These are phyloP conservation scores for Gymnothorax javanicus DNA, from an alignment of 2,797 vertebrate genomes.

Conservation along the genomic window DNA sequence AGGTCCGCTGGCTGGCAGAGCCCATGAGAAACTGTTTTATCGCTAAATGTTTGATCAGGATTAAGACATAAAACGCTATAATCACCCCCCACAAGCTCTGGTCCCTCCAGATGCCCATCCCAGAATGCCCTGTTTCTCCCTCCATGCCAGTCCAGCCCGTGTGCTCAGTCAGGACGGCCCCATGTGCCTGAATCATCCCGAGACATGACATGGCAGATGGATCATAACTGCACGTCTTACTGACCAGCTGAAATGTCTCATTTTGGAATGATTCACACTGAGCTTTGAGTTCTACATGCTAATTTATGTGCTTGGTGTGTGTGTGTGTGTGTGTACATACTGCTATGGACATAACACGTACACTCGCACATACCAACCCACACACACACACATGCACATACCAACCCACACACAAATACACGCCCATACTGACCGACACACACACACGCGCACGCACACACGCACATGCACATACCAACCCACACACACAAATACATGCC, in stretches of 20 bases:
- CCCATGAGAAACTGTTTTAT: neutral
- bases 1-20: neutral
- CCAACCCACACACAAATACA: no score
- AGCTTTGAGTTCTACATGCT: neutral
- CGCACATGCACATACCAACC: no score
- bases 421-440: no score
- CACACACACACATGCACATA: neutral
- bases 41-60: neutral
- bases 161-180: neutral
- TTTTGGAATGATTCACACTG: neutral
- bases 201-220: constrained; percentile 31
- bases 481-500: no score
- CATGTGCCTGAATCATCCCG: constrained; percentile 26
- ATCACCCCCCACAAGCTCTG: neutral
- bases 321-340: neutral
- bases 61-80: neutral
- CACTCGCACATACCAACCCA: neutral
- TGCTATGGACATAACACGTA: no score
- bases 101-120: no score
- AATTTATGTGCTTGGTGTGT: neutral
- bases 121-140: neutral
- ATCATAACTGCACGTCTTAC: neutral
- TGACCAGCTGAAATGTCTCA: neutral
- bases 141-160: neutral
- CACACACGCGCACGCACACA: no score